Evolutionary conservation across 2,797 vertebrate genomes (phyloP).

Genomic region (Lagocephalus sceleratus): DNA sequence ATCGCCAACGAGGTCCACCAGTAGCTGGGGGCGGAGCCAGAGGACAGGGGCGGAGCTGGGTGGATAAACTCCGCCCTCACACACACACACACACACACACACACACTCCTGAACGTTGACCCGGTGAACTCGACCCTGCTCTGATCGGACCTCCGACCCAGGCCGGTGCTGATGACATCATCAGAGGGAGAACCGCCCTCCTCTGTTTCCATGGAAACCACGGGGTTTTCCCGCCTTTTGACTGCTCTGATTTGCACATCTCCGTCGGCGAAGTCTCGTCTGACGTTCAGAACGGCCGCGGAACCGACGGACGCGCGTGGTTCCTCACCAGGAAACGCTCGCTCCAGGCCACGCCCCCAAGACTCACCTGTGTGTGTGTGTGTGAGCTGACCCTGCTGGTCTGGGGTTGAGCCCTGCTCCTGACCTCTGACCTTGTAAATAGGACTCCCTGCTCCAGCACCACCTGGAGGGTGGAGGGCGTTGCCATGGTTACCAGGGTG

Average conservation of each 20-base stretch:
- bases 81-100: constrained; percentile 20
- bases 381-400: background rate
- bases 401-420: too few relatives aligned
- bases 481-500: too few relatives aligned
- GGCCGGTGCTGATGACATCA: too few relatives aligned
- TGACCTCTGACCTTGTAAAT: too few relatives aligned
- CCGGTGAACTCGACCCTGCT: too few relatives aligned
- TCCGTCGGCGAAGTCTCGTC: background rate
- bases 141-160: too few relatives aligned
- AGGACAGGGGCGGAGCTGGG: constrained; percentile 41
- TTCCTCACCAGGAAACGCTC: background rate
- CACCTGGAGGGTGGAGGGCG: too few relatives aligned
- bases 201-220: background rate
- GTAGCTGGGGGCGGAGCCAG: constrained; percentile 66
- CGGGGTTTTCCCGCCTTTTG: background rate
- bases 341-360: background rate
- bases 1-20: constrained; percentile 97
- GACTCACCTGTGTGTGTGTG: constrained; percentile 7
- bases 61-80: too few relatives aligned
- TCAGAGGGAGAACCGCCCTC: background rate
- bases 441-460: too few relatives aligned
- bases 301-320: constrained; percentile 2
- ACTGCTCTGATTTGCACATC: constrained; percentile 8
- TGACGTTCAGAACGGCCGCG: constrained; percentile 13
- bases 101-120: constrained; percentile 57